Evolutionary conservation across 2,113 vertebrate species (phyloP).

Genomic region (Dromaius novaehollandiae): DNA sequence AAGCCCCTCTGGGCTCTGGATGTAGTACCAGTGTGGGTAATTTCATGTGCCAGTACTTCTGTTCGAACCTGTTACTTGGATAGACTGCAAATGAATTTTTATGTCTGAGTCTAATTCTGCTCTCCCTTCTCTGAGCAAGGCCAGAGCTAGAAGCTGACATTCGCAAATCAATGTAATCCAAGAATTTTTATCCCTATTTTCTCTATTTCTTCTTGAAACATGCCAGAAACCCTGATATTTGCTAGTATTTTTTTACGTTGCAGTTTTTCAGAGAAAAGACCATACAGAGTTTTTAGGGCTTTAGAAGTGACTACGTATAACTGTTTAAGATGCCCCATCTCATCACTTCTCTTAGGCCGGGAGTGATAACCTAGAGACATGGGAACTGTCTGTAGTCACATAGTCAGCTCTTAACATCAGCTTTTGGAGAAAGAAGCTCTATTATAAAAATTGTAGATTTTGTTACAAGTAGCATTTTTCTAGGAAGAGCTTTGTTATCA

Average conservation of each 20-base stretch:
- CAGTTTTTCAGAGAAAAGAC: not conserved
- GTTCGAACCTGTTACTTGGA: not conserved
- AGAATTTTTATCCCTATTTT: not conserved
- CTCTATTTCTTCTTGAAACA: not conserved
- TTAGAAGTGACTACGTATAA: not conserved
- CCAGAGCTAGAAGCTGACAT: not conserved
- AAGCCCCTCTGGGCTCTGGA: not conserved
- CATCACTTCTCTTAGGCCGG: not conserved
- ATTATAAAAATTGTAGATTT: not conserved
- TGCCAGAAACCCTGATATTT: not conserved
- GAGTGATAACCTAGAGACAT: not conserved
- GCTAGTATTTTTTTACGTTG: not conserved
- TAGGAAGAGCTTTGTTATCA: not conserved
- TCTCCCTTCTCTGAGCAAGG: not conserved
- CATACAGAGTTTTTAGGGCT: not conserved
- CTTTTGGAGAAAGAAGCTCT: not conserved
- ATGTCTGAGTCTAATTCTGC: not conserved
- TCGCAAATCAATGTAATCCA: not conserved
- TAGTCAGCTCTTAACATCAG: not conserved
- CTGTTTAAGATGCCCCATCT: not conserved
- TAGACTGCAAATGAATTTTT: fast-evolving
- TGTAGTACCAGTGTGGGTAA: not conserved
- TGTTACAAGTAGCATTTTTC: not conserved
- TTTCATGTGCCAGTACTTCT: not conserved
- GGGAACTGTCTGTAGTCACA: not conserved